These are phyloP conservation scores for Asbolus verrucosus DNA, from an alignment of 1,140 invertebrate genomes.

Conservation along the genomic window DNA sequence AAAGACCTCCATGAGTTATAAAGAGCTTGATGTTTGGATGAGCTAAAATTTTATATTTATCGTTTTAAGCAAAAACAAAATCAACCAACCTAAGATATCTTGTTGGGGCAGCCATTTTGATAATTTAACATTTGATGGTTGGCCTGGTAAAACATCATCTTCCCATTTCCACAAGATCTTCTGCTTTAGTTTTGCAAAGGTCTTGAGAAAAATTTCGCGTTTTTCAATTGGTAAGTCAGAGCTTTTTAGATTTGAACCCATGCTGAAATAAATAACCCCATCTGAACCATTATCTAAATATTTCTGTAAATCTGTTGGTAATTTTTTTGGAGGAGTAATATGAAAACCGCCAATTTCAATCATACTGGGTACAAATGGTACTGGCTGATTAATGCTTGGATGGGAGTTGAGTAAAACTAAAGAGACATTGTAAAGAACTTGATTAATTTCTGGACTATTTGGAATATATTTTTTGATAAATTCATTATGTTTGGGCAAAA, in stretches of 20 bases:
- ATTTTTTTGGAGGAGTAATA: constrained; percentile 60
- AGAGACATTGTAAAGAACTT: constrained; percentile 68
- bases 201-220: constrained; percentile 57
- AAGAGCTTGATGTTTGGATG: constrained; percentile 55
- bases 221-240: constrained; percentile 63
- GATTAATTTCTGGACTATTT: constrained; percentile 67
- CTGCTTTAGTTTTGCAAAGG: constrained; percentile 17
- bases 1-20: constrained; percentile 51
- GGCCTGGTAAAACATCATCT: constrained; percentile 66
- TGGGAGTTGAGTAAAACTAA: constrained; percentile 72
- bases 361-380: constrained; percentile 69
- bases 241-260: constrained; percentile 70
- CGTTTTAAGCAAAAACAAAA: no score
- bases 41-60: constrained; percentile 48
- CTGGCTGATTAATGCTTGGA: constrained; percentile 67
- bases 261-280: constrained; percentile 71
- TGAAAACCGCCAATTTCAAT: constrained; percentile 70
- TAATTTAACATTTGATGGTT: constrained; percentile 73
- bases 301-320: constrained; percentile 66
- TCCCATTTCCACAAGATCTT: constrained; percentile 72
- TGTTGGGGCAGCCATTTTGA: constrained; percentile 78
- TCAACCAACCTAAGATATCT: constrained; percentile 72
- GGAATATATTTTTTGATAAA: constrained; percentile 65
- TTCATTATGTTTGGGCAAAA: constrained; percentile 60
- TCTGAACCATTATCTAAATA: constrained; percentile 67